Evolutionary conservation across 2,797 vertebrate species (phyloP).

Genomic region (Anabas testudineus): DNA sequence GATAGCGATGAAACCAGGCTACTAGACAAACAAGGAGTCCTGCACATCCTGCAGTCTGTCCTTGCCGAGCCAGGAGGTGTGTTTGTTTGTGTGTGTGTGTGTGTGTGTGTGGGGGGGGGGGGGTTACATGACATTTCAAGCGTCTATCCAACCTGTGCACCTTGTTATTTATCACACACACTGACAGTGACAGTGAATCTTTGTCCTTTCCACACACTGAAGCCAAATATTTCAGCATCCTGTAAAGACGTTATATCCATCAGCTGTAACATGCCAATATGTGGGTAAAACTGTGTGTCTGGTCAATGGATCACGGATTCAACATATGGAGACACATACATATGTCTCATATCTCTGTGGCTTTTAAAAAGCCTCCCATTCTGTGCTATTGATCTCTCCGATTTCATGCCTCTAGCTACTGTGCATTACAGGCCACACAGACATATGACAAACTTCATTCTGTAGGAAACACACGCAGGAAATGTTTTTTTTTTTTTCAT

Average conservation of each 20-base stretch:
- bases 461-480: not conserved
- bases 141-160: conserved; percentile 9
- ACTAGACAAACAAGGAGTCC: conserved; percentile 32
- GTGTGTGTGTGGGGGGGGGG: not conserved
- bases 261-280: not conserved
- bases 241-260: not conserved
- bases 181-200: not conserved
- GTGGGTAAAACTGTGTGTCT: not conserved
- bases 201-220: not conserved
- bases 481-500: not conserved
- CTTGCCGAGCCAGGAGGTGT: not conserved
- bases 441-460: not conserved
- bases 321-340: not conserved
- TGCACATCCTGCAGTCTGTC: not conserved
- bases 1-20: conserved; percentile 46
- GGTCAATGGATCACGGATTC: not conserved
- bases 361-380: conserved; percentile 25
- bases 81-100: not conserved
- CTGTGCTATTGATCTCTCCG: conserved; percentile 51
- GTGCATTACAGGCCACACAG: not conserved
- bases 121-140: not conserved
- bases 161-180: not conserved
- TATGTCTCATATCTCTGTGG: not conserved
- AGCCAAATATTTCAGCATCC: not conserved
- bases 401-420: conserved; percentile 12